phyloP scores from a whole-genome alignment of 1,140 invertebrate genomes.

The Hylaeus volcanicus region DNA sequence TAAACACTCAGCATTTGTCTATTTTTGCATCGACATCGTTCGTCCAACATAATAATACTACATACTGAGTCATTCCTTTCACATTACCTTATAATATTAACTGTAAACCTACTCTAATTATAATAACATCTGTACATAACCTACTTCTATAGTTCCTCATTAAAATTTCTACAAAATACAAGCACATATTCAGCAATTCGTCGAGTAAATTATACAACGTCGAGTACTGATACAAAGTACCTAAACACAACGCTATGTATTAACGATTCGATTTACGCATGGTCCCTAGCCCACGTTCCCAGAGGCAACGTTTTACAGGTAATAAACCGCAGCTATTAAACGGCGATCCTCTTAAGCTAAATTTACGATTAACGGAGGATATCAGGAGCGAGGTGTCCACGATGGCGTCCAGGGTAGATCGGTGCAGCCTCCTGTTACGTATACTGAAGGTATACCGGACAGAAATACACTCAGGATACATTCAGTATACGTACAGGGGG shows the following conservation, averaged over 20 bases:
- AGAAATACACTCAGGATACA: slow-evolving; percentile 98
- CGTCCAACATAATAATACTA: too few species aligned
- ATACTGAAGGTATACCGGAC: slow-evolving; percentile 99
- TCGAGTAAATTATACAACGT: too few species aligned
- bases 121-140: too few species aligned
- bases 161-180: too few species aligned
- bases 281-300: neutral
- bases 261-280: neutral
- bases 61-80: too few species aligned
- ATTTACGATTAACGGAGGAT: slow-evolving; percentile 11
- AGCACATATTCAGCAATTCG: too few species aligned
- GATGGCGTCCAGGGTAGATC: slow-evolving; percentile 80
- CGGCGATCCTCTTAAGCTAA: slow-evolving; percentile 21
- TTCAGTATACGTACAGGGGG: slow-evolving; percentile 99
- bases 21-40: neutral
- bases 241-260: neutral
- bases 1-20: neutral
- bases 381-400: neutral
- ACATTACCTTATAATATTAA: too few species aligned
- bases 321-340: neutral
- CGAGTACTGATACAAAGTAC: neutral
- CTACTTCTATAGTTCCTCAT: too few species aligned
- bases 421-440: slow-evolving; percentile 98
- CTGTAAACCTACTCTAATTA: too few species aligned
- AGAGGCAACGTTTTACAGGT: neutral